Evolutionary conservation across 35 echinoderm and acorn worm genomes (phyloP), one percentile per base, ranked within the genome.

Genomic region (Eucidaris tribuloides): DNA sequence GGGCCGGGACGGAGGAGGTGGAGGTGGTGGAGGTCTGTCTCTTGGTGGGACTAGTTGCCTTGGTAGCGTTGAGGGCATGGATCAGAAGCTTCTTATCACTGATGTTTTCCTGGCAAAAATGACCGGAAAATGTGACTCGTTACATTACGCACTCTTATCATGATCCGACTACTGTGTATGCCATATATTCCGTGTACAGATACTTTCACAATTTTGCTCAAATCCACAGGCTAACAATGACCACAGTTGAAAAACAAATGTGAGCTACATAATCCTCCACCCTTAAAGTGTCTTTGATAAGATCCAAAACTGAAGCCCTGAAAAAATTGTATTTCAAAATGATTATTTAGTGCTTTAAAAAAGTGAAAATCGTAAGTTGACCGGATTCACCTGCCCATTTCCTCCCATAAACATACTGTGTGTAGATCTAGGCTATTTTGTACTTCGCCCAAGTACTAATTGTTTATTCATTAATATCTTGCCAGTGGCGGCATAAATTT

Each of bases 41-140:
- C 83, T 87, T 93, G 54, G 58, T 79, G 3, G 91, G 91, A 40
- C 91, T 94, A n/a, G 54, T 46, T 11, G 46, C 18, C 37, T 58
- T 81, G 28, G 30, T 33, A n/a, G n/a, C n/a, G 31, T 62, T 61
- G 9, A 93, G 41, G 24, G 35, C 62, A 40, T 97, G 94, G 34
- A 97, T 82, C 31, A 84, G 74, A n/a, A 97, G 45, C 4, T 54
- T 86, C 39, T 64, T 74, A 40, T 87, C 85, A 74, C 94, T 97
- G 43, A 76, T 87, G 39, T 92, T 66, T 4, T 86, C 89, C 89
- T 92, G 32, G 17, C 25, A 24, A 45, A 65, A 39, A n/a, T 3
- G 17, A 14, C 13, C 13, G 45, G 2, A 78, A 78, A 1, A 42
- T 1, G 2, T 46, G 4, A 2, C 36, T 3, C 20, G 23, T 2